These are phyloP conservation scores for Mesoligia furuncula DNA, from an alignment of 2,888 invertebrate genomes.

Conservation along the genomic window DNA sequence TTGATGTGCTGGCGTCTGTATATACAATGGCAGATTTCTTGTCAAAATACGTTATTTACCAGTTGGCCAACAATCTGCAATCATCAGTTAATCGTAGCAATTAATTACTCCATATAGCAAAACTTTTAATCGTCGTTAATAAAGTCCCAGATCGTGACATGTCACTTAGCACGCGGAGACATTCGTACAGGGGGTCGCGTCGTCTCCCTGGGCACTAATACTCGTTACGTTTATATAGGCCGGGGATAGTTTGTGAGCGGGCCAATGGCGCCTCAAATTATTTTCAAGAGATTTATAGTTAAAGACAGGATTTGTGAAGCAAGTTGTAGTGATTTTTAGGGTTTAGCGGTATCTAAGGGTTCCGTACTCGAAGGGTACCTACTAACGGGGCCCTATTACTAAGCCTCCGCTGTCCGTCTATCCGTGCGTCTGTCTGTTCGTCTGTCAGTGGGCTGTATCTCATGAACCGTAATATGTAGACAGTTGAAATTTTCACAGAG, in stretches of 20 bases:
- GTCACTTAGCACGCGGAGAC: constrained; percentile 27
- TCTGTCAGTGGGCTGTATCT: no score
- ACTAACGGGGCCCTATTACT: no score
- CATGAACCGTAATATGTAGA: no score
- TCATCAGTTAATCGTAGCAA: not conserved
- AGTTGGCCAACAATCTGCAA: not conserved
- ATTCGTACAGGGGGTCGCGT: constrained; percentile 19
- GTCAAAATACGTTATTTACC: no score
- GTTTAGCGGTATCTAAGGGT: no score
- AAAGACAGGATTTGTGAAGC: not conserved
- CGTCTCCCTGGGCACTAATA: constrained; percentile 50
- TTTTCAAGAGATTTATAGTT: not conserved
- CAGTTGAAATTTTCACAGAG: no score
- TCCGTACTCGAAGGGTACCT: no score
- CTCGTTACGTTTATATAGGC: not conserved
- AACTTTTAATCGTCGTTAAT: constrained; percentile 32
- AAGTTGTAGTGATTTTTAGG: not conserved
- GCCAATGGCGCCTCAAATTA: not conserved
- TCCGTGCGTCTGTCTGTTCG: no score
- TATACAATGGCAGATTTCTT: not conserved
- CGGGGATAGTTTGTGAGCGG: not conserved
- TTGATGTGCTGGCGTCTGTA: no score
- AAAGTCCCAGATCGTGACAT: constrained; percentile 3
- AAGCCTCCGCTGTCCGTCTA: no score
- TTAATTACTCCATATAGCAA: not conserved